Evolutionary conservation across 2,797 vertebrate genomes (phyloP), one percentile per base, ranked within the genome.

Genomic region (Dryobates pubescens): DNA sequence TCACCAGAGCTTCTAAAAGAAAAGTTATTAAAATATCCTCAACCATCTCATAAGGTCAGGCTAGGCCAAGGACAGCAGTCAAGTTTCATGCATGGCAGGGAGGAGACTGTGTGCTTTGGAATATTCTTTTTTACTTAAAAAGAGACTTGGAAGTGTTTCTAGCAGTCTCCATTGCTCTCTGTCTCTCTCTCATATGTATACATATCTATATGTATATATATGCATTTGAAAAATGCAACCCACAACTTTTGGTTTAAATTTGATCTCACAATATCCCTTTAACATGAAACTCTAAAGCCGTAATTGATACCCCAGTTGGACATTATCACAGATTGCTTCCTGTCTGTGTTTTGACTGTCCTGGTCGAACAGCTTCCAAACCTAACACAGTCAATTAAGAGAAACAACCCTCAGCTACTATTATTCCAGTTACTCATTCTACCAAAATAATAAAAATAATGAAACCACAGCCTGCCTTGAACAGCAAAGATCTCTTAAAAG

Each of bases 341-440:
- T 97, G 96, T 97, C 96, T 97, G 96, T 97, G 96, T 97, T 97
- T 97, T 97, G 96, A 97, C 96, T 97, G 96, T 97, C 96, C 95
- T 96, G 95, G 95, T 97, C 95, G 32, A 97, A 95, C n/a, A 36
- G 95, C 92, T 96, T 97, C 96, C 96, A 97, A 97, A 83, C 93
- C 92, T 93, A 97, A 97, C 95, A 96, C 51, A 94, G 88, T 96
- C 94, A 96, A 94, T 89, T 94, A 96, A 97, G 92, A 97, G 96
- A 96, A 96, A 97, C 95, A 97, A 96, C 90, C 82, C 92, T 95
- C 93, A 95, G 93, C 94, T 97, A 95, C 92, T 95, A 95, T 96
- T 96, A 95, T 96, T 96, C 93, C 94, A 95, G 87, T 95, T 96
- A 96, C 95, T 96, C 95, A 95, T 94, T 95, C 93, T 92, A 94